These are phyloP conservation scores for Hypercompe scribonia DNA, from an alignment of 2,888 invertebrate genomes.

Conservation along the genomic window DNA sequence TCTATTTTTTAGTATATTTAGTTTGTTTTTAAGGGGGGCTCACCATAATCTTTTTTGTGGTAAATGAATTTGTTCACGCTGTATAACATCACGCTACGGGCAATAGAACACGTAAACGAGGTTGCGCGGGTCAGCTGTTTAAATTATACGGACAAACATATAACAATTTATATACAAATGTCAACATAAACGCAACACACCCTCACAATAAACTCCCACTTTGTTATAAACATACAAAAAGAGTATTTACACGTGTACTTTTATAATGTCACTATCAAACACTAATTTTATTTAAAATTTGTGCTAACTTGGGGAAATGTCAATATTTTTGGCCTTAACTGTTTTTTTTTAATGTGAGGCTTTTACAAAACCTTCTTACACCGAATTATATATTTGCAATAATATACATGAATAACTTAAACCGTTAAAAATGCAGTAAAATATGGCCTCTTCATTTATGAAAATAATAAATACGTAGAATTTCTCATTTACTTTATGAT, in stretches of 20 bases:
- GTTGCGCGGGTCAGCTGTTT: too few species aligned
- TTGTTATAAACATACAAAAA: constrained; percentile 40
- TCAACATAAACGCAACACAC: constrained; percentile 31
- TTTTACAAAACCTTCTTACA: constrained; percentile 64
- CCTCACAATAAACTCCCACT: constrained; percentile 24
- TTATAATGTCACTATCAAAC: constrained; percentile 49
- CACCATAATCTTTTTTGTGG: too few species aligned
- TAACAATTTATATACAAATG: neutral
- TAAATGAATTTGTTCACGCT: too few species aligned
- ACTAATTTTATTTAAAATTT: constrained; percentile 61
- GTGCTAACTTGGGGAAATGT: constrained; percentile 71
- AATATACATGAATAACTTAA: constrained; percentile 64
- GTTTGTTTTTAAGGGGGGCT: too few species aligned
- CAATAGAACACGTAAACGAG: too few species aligned
- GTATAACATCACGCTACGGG: too few species aligned
- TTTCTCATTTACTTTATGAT: constrained; percentile 62
- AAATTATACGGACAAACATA: neutral
- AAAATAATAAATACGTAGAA: constrained; percentile 78
- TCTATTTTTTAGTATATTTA: too few species aligned
- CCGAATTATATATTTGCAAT: constrained; percentile 44
- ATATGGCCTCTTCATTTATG: constrained; percentile 72
- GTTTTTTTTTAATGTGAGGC: constrained; percentile 46
- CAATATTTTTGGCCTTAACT: constrained; percentile 64
- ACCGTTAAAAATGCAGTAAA: constrained; percentile 67
- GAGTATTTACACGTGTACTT: constrained; percentile 55